Percentiles rank a stretch among this genome's conserved stretches.
Evolutionary conservation across 2,888 invertebrate genomes (phyloP).

Genomic region (Portevinia maculata): DNA sequence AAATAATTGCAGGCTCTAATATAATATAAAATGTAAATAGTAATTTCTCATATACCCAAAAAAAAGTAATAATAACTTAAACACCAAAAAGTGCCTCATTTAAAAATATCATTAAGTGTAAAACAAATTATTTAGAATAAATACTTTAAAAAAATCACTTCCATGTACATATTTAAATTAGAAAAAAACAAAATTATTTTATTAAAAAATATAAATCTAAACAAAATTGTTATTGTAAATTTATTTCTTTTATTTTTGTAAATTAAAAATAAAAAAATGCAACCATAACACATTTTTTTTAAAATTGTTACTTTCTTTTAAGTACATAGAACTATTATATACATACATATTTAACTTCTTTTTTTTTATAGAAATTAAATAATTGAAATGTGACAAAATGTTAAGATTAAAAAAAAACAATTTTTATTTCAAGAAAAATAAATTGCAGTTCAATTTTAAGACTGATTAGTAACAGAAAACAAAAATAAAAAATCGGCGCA

Average conservation of each 20-base stretch:
- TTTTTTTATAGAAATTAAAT: not conserved
- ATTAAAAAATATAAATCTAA: constrained; percentile 12
- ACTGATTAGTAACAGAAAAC: constrained; percentile 66
- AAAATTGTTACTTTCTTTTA: constrained; percentile 57
- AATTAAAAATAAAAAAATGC: constrained; percentile 7
- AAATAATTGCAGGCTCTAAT: not conserved
- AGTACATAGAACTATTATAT: constrained; percentile 47
- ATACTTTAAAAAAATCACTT: constrained; percentile 41
- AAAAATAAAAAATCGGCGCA: constrained; percentile 26
- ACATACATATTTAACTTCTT: constrained; percentile 21
- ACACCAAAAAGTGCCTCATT: constrained; percentile 73
- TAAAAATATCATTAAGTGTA: constrained; percentile 20
- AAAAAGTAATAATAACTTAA: constrained; percentile 20
- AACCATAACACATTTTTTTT: not conserved
- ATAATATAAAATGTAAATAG: constrained; percentile 48
- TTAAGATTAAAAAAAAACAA: constrained; percentile 17
- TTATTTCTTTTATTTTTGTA: constrained; percentile 31
- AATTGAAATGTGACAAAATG: constrained; percentile 60
- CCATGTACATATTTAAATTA: constrained; percentile 22
- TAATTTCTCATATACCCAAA: constrained; percentile 12
- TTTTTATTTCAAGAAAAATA: constrained; percentile 19
- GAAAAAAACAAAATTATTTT: constrained; percentile 13
- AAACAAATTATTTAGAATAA: constrained; percentile 47
- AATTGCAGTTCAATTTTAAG: constrained; percentile 67
- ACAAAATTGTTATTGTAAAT: constrained; percentile 34